Percentiles rank a stretch among this genome's conserved stretches.
Evolutionary conservation across 1,140 invertebrate genomes (phyloP).

Genomic region (Monochamus saltuarius): DNA sequence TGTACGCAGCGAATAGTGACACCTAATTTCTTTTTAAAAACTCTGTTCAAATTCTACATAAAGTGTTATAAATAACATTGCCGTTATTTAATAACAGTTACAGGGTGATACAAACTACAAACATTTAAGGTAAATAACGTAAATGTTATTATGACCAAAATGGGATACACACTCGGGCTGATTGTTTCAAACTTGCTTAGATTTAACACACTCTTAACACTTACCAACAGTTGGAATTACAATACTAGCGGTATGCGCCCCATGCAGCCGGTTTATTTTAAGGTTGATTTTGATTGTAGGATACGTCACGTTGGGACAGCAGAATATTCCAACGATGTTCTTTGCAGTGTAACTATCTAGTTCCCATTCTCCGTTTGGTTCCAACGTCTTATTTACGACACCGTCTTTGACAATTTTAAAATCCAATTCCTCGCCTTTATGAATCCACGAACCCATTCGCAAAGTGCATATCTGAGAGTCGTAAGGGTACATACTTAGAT

Average conservation of each 20-base stretch:
- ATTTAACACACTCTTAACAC: too few species aligned
- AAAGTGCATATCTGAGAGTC: constrained; percentile 57
- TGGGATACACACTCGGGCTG: too few species aligned
- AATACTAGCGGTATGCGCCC: constrained; percentile 46
- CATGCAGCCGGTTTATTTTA: constrained; percentile 51
- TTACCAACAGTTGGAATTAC: constrained; percentile 56
- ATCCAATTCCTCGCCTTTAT: constrained; percentile 61
- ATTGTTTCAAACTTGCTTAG: too few species aligned
- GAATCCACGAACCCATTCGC: constrained; percentile 60
- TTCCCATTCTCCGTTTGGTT: constrained; percentile 48
- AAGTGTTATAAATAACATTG: too few species aligned
- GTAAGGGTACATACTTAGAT: constrained; percentile 56
- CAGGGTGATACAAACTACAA: too few species aligned
- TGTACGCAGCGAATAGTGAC: too few species aligned
- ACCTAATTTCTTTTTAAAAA: too few species aligned
- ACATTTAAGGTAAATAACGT: too few species aligned
- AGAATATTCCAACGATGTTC: constrained; percentile 47
- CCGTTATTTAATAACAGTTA: too few species aligned
- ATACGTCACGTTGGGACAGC: constrained; percentile 54
- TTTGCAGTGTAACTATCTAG: constrained; percentile 42
- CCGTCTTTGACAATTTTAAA: constrained; percentile 46
- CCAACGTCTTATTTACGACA: constrained; percentile 39
- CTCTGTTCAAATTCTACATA: too few species aligned
- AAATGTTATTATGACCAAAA: too few species aligned
- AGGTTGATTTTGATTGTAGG: constrained; percentile 53